phyloP scores from a whole-genome alignment of 2,888 invertebrate species.

The Augochlorella aurata region DNA sequence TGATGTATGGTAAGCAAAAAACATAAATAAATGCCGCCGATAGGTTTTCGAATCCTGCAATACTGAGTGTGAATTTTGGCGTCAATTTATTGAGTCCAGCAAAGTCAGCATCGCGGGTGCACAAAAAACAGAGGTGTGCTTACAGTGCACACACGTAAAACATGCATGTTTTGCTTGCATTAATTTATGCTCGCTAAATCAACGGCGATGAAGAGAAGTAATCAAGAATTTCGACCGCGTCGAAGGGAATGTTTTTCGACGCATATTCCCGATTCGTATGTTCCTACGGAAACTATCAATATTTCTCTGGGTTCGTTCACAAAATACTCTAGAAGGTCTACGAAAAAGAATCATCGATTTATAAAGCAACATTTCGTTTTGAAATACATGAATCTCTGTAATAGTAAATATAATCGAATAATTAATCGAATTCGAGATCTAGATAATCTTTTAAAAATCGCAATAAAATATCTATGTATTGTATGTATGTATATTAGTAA shows the following conservation, averaged over 20 bases:
- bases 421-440: too few relatives aligned
- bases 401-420: not conserved
- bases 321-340: not conserved
- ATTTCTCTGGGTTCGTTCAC: conserved; percentile 10
- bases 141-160: conserved; percentile 3
- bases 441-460: too few relatives aligned
- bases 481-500: too few relatives aligned
- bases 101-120: conserved; percentile 57
- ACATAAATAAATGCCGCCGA: not conserved
- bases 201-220: conserved; percentile 66
- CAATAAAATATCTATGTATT: too few relatives aligned
- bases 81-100: conserved; percentile 58
- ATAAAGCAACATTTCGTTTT: not conserved
- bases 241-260: conserved; percentile 15
- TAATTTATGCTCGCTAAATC: conserved; percentile 52
- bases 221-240: conserved; percentile 66
- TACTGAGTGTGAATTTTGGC: conserved; percentile 37
- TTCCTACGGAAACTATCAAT: conserved; percentile 33
- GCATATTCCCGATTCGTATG: conserved; percentile 33
- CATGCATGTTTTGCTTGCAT: conserved; percentile 43
- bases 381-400: not conserved
- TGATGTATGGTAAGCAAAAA: not conserved
- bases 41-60: conserved; percentile 48
- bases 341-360: not conserved
- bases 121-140: conserved; percentile 26